Percentiles rank a stretch among this genome's conserved stretches.
phyloP scores from a whole-genome alignment of 2,888 invertebrate species.

The Lasioglossum oenotherae region DNA sequence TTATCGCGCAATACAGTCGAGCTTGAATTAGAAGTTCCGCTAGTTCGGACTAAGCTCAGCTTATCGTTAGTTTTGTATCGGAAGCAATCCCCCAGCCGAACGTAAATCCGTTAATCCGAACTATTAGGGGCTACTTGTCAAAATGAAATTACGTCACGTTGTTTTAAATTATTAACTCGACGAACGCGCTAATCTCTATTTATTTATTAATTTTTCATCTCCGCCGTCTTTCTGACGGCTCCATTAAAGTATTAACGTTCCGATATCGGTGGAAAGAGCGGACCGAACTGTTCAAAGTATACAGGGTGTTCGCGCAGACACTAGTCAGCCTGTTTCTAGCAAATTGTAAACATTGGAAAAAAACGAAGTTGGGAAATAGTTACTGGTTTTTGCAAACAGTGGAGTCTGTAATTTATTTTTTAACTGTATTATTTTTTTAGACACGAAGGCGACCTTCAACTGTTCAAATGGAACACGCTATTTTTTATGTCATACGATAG shows the following conservation, averaged over 20 bases:
- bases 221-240: neutral
- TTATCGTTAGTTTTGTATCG: constrained; percentile 40
- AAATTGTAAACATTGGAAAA: too few species aligned
- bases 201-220: neutral
- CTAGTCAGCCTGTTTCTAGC: too few species aligned
- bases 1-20: constrained; percentile 22
- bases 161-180: neutral
- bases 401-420: too few species aligned
- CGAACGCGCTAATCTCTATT: neutral
- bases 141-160: constrained; percentile 24
- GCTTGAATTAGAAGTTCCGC: constrained; percentile 20
- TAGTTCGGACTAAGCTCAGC: constrained; percentile 40
- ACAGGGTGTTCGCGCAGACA: too few species aligned
- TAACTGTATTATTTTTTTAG: too few species aligned
- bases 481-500: too few species aligned
- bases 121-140: constrained; percentile 1
- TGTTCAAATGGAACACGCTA: too few species aligned
- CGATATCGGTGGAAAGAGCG: neutral
- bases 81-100: constrained; percentile 18
- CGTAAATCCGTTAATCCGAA: constrained; percentile 12
- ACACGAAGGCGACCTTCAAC: too few species aligned
- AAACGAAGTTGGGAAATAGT: too few species aligned
- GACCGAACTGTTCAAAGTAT: neutral
- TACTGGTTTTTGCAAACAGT: too few species aligned
- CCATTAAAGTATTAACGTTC: too few species aligned